Conservation (phyloP, 2,797 vertebrate genomes). For the Sebastes iracundus region DNA sequence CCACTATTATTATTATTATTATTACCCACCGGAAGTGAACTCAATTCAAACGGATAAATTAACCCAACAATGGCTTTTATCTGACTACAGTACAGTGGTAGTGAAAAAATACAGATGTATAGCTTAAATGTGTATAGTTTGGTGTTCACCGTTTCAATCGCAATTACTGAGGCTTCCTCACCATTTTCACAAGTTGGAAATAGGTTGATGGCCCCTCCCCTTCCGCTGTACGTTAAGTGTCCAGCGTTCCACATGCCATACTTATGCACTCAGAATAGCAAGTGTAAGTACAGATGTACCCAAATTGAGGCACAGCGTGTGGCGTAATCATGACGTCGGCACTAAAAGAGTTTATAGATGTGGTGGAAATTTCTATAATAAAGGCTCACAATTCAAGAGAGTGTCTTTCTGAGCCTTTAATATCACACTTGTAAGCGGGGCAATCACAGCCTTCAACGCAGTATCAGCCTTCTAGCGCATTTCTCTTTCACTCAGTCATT, state of each 20-base stretch:
- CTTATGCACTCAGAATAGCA: no score
- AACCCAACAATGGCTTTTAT: no score
- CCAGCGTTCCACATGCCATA: no score
- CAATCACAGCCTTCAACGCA: not conserved
- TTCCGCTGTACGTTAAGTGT: no score
- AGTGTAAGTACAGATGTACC: accelerated
- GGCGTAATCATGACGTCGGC: accelerated
- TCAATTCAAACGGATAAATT: no score
- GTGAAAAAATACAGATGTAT: no score
- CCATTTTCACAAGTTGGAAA: no score
- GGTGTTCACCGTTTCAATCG: no score
- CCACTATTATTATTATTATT: no score
- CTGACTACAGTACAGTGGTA: no score
- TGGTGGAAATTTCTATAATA: not conserved
- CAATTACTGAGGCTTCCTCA: accelerated
- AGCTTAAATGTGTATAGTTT: no score
- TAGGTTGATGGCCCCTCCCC: accelerated
- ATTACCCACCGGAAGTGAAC: no score
- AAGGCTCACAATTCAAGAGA: not conserved
- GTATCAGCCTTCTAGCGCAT: not conserved
- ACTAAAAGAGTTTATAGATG: not conserved
- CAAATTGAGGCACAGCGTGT: accelerated
- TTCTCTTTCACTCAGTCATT: not conserved
- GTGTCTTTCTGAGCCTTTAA: not conserved
- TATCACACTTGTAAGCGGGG: not conserved